Percentiles rank a stretch among this genome's conserved stretches.
These are phyloP conservation scores for Amblyjoppa proteus DNA, from an alignment of 2,888 invertebrate genomes.

Conservation along the genomic window DNA sequence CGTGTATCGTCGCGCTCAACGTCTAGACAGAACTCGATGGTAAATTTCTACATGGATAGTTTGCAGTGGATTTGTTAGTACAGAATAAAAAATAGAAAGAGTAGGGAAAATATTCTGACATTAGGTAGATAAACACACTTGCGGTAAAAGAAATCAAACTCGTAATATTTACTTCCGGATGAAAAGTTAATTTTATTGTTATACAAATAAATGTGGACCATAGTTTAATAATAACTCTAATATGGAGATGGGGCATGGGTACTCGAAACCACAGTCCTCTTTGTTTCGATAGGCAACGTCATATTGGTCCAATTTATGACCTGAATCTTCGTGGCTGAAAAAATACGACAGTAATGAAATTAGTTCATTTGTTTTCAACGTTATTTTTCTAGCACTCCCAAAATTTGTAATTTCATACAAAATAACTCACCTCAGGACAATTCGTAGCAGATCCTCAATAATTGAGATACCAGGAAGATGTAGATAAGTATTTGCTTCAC, in stretches of 20 bases:
- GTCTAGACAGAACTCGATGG: too few relatives aligned
- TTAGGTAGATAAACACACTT: not conserved
- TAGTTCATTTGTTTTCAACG: slow-evolving; percentile 4
- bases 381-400: not conserved
- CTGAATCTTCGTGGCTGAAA: slow-evolving; percentile 66
- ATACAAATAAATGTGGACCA: slow-evolving; percentile 28
- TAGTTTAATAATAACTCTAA: slow-evolving; percentile 77
- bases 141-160: not conserved
- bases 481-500: slow-evolving; percentile 88
- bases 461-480: slow-evolving; percentile 88
- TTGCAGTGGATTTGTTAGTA: too few relatives aligned
- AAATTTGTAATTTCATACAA: slow-evolving; percentile 14
- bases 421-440: slow-evolving; percentile 87
- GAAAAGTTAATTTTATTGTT: slow-evolving; percentile 35
- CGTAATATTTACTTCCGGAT: not conserved
- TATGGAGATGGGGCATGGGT: slow-evolving; percentile 82
- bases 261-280: slow-evolving; percentile 75
- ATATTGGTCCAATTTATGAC: slow-evolving; percentile 75
- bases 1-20: too few relatives aligned
- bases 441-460: slow-evolving; percentile 89
- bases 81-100: too few relatives aligned
- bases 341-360: slow-evolving; percentile 28
- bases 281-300: slow-evolving; percentile 76
- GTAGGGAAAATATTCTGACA: too few relatives aligned
- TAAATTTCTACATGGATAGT: too few relatives aligned